Evolutionary conservation across 2,888 invertebrate genomes (phyloP), one percentile per base, ranked within the genome.

Genomic region (Melieria picta): DNA sequence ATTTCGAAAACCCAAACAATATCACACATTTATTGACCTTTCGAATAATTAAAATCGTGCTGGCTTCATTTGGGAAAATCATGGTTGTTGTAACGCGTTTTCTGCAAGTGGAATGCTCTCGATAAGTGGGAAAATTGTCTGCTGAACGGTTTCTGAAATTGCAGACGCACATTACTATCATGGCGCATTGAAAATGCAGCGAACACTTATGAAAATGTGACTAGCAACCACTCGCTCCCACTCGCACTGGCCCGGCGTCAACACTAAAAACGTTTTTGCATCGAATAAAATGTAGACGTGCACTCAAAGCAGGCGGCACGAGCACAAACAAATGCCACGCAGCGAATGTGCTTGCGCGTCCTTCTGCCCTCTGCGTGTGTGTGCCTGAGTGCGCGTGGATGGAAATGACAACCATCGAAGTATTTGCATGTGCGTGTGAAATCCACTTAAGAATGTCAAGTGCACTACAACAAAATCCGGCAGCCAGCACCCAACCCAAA

Each of bases 371-470:
- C 43, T 11, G n/a, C 45, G 45, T 30, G 48, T 30, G 30, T 43
- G 13, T 4, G 9, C 43, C 56, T 63, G 48, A 16, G 3, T 57
- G 57, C 42, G 64, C 48, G 45, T 63, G 9, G 16, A n/a, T 58
- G 71, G 60, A 45, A 52, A 61, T 71, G 71, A 70, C 69, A 65
- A 48, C 64, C 70, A 70, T 70, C 65, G 65, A 58, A 66, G 55
- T 42, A 63, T 56, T 46, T 68, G 46, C 69, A 46, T 66, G 64
- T 69, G 67, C 67, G 64, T 72, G 9, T 62, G 64, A 65, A 57
- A 65, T 65, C 67, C 72, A 73, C 75, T 74, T 74, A 72, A 74
- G 69, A 74, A 74, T 76, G 74, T 74, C 76, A 74, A 73, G 72
- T 74, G 70, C 74, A 74, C 58, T 52, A 52, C 52, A 52, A 11